These are phyloP conservation scores for Drosophila subobscura DNA, from an alignment of 1,140 invertebrate species.

Conservation along the genomic window DNA sequence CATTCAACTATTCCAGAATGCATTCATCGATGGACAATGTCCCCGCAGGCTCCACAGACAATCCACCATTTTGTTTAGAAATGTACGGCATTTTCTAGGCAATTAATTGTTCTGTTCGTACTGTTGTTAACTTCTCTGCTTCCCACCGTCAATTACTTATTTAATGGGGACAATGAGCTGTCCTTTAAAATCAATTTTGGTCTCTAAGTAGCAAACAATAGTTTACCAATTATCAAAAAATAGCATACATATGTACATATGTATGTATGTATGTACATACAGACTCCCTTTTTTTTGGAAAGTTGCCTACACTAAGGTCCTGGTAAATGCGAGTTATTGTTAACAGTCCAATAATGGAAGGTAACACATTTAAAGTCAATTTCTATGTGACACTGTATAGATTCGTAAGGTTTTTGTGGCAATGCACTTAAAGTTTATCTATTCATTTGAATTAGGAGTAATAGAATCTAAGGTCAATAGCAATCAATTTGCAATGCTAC, in stretches of 20 bases:
- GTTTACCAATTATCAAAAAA: slow-evolving; percentile 52
- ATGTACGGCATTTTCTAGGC: slow-evolving; percentile 41
- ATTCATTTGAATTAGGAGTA: slow-evolving; percentile 2
- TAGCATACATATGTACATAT: slow-evolving; percentile 14
- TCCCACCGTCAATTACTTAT: slow-evolving; percentile 48
- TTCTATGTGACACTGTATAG: slow-evolving; percentile 28
- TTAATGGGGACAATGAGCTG: slow-evolving; percentile 40
- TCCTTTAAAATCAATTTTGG: slow-evolving; percentile 57
- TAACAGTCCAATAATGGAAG: slow-evolving; percentile 48
- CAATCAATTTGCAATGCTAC: slow-evolving; percentile 20
- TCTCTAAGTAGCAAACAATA: slow-evolving; percentile 61
- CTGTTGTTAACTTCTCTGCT: slow-evolving; percentile 45
- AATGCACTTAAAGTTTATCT: slow-evolving; percentile 17
- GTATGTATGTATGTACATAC: no score
- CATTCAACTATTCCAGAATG: slow-evolving; percentile 1
- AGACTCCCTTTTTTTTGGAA: slow-evolving; percentile 22
- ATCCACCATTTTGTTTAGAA: slow-evolving; percentile 35
- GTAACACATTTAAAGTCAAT: slow-evolving; percentile 51
- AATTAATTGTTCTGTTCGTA: slow-evolving; percentile 43
- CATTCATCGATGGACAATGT: slow-evolving; percentile 10
- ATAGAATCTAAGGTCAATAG: slow-evolving; percentile 9
- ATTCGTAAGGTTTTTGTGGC: slow-evolving; percentile 3
- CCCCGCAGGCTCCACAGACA: slow-evolving; percentile 43
- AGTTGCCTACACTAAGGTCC: slow-evolving; percentile 6
- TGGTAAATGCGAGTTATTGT: slow-evolving; percentile 52